Evolutionary conservation across 1,140 invertebrate species (phyloP), one percentile per base, ranked within the genome.

Genomic region (Cylas formicarius): DNA sequence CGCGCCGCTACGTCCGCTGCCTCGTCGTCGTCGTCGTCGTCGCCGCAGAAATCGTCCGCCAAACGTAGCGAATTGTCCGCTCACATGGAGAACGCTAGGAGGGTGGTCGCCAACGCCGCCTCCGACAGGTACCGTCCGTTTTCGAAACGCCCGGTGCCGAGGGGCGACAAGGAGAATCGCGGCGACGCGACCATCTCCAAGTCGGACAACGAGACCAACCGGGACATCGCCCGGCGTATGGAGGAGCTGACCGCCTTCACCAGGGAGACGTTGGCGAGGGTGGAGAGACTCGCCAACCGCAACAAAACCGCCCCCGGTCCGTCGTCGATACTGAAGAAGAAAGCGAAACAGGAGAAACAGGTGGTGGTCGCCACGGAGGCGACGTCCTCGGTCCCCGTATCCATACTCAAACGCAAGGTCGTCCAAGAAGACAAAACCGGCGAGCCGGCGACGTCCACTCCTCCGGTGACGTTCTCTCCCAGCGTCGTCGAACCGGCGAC

Each of bases 321-420:
- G 8, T 56, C 54, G n/a, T 64, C 60, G 3, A 62, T 62, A 32
- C 52, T 62, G 16, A 61, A 61, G 33, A 55, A 60, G 18, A 60
- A 55, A 47, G 42, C 50, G 13, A 31, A 44, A 29, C 70, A 74
- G 29, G 70, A 74, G 33, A 37, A 52, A 19, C 42, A 54, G 26
- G 41, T 52, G 23, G 48, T 39, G 4, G 38, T 48, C 21, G 7
- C 38, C 9, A 11, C 44, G 14, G 21, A 36, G 29, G 10, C 45
- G n/a, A 29, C 33, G 4, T 41, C 40, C 50, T 58, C 38, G 50
- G 50, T 49, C 24, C 72, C 77, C 17, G 77, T 86, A 34, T 86
- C 84, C 22, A 88, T 86, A 53, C 65, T 86, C n/a, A 87, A 86
- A 66, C 73, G 82, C 52, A 86, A 86, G 66, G 73, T 75, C 17